Evolutionary conservation across 2,113 vertebrate species (phyloP).

Genomic region (Xenotilapia leptura): DNA sequence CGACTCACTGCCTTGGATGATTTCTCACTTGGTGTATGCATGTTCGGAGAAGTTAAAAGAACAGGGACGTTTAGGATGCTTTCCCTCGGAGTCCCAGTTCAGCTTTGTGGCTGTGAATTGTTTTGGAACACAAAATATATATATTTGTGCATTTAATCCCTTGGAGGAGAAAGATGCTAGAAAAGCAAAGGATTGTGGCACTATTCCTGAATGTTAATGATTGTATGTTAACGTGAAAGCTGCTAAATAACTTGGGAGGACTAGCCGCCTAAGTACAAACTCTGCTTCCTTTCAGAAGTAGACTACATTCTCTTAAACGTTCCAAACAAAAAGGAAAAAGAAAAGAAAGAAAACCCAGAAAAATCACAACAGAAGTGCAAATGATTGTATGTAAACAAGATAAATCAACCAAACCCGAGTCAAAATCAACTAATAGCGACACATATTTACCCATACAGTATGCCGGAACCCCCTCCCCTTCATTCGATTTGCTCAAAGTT

Average conservation of each 20-base stretch:
- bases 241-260: background rate
- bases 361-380: background rate
- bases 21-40: background rate
- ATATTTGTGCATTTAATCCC: slow-evolving; percentile 36
- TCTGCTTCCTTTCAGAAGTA: background rate
- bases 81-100: background rate
- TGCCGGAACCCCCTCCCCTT: background rate
- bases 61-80: background rate
- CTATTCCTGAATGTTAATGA: background rate
- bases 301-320: slow-evolving; percentile 30
- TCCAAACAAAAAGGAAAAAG: background rate
- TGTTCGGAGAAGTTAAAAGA: background rate
- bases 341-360: background rate
- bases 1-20: background rate
- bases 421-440: background rate
- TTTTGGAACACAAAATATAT: background rate
- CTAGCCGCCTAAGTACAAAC: background rate
- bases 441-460: background rate
- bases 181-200: background rate
- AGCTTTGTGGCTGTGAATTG: background rate
- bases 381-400: slow-evolving; percentile 33
- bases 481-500: slow-evolving; percentile 81
- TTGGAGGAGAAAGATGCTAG: background rate
- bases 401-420: background rate
- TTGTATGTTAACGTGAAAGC: background rate